Conservation (phyloP, 2,797 vertebrate species). For the Vespertilio murinus region DNA sequence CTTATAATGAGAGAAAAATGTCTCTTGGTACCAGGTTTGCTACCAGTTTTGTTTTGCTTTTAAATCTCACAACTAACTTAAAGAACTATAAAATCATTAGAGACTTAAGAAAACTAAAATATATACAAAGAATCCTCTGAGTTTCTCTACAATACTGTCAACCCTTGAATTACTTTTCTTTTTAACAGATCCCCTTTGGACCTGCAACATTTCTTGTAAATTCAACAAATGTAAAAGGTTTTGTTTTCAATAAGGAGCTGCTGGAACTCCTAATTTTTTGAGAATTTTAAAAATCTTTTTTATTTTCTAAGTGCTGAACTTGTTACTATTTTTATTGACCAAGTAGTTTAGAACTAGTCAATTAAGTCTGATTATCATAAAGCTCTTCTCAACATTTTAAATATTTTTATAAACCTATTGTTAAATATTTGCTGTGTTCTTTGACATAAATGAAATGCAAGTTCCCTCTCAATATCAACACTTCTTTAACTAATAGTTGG, state of each 20-base stretch:
- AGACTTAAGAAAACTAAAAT: slow-evolving; percentile 39
- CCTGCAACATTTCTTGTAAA: slow-evolving; percentile 55
- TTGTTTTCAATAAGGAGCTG: slow-evolving; percentile 52
- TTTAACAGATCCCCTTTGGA: slow-evolving; percentile 58
- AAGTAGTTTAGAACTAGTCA: background rate
- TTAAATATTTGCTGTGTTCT: background rate
- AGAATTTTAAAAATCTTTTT: background rate
- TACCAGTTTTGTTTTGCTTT: background rate
- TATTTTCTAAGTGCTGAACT: slow-evolving; percentile 11
- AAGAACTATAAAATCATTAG: slow-evolving; percentile 64
- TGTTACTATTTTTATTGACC: background rate
- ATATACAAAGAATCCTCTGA: slow-evolving; percentile 61
- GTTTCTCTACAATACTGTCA: slow-evolving; percentile 6
- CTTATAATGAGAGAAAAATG: slow-evolving; percentile 41
- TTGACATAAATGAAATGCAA: background rate
- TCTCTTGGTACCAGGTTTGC: background rate
- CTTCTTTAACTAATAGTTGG: background rate
- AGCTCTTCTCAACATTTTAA: background rate
- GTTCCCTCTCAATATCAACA: background rate
- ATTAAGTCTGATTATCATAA: slow-evolving; percentile 1
- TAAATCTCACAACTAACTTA: background rate
- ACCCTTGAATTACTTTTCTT: slow-evolving; percentile 10
- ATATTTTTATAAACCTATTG: background rate
- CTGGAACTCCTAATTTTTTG: slow-evolving; percentile 29
- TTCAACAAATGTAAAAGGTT: slow-evolving; percentile 40